These are phyloP conservation scores for Chaetops frenatus DNA, from an alignment of 2,113 vertebrate species.

Conservation along the genomic window DNA sequence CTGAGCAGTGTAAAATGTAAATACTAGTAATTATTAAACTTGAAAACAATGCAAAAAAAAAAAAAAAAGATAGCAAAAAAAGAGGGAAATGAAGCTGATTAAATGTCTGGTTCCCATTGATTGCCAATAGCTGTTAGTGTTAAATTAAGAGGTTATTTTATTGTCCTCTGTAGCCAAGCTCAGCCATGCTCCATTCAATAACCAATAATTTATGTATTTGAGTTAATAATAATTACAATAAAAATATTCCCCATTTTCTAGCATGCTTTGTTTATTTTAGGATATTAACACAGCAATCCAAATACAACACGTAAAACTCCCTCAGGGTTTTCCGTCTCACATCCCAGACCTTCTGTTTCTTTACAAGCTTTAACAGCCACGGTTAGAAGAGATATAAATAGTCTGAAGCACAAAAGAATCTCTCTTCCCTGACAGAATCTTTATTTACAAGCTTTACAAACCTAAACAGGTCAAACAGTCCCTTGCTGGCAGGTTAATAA, in stretches of 20 bases:
- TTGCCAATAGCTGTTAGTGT: slow-evolving; percentile 14
- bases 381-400: slow-evolving; percentile 59
- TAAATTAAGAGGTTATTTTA: slow-evolving; percentile 37
- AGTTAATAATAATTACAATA: slow-evolving; percentile 47
- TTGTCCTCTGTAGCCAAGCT: slow-evolving; percentile 7
- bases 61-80: background rate
- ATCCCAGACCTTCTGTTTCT: slow-evolving; percentile 61
- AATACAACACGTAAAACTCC: slow-evolving; percentile 48
- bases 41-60: background rate
- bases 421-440: slow-evolving; percentile 45
- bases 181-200: slow-evolving; percentile 30
- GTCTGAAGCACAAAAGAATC: slow-evolving; percentile 40
- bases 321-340: slow-evolving; percentile 51
- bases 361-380: slow-evolving; percentile 49
- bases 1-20: background rate
- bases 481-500: slow-evolving; percentile 57
- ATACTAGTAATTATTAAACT: background rate
- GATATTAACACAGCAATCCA: slow-evolving; percentile 50
- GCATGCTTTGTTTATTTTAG: slow-evolving; percentile 50
- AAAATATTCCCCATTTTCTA: slow-evolving; percentile 37
- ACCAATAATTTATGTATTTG: slow-evolving; percentile 27
- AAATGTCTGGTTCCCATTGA: background rate
- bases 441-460: slow-evolving; percentile 52
- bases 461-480: slow-evolving; percentile 30
- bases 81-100: background rate